Evolutionary conservation across 2,888 invertebrate genomes (phyloP).

Genomic region (Venusia cambrica): DNA sequence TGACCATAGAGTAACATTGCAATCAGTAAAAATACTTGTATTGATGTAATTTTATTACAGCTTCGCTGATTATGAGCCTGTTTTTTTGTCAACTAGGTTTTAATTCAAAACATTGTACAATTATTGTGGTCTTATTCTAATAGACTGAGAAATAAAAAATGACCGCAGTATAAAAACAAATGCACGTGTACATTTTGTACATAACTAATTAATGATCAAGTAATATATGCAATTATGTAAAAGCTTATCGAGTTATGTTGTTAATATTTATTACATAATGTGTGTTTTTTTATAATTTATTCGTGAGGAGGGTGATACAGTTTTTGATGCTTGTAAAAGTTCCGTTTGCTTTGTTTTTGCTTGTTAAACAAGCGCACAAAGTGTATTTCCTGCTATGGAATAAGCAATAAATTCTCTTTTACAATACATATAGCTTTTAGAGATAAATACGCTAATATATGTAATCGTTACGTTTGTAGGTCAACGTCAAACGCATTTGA

Average conservation of each 20-base stretch:
- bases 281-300: conserved; percentile 75
- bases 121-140: too few relatives aligned
- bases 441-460: too few relatives aligned
- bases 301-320: conserved; percentile 58
- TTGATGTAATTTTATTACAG: too few relatives aligned
- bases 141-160: too few relatives aligned
- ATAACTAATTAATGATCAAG: conserved; percentile 15
- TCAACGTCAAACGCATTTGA: too few relatives aligned
- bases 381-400: conserved; percentile 59
- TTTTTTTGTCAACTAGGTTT: too few relatives aligned
- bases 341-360: conserved; percentile 55
- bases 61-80: too few relatives aligned
- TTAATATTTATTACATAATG: conserved; percentile 74
- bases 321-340: conserved; percentile 37
- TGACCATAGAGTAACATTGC: too few relatives aligned
- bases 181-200: conserved; percentile 21
- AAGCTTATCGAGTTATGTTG: conserved; percentile 50
- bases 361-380: conserved; percentile 77
- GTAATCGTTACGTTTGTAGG: too few relatives aligned
- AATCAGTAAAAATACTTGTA: too few relatives aligned
- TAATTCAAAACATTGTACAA: too few relatives aligned
- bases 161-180: too few relatives aligned
- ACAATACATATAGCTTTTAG: conserved; percentile 31
- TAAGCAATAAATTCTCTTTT: conserved; percentile 50
- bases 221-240: conserved; percentile 37